A percentile compares a stretch with the other conserved stretches of the same genome.
phyloP scores from a whole-genome alignment of 2,113 vertebrate genomes.

The Steatornis caripensis region DNA sequence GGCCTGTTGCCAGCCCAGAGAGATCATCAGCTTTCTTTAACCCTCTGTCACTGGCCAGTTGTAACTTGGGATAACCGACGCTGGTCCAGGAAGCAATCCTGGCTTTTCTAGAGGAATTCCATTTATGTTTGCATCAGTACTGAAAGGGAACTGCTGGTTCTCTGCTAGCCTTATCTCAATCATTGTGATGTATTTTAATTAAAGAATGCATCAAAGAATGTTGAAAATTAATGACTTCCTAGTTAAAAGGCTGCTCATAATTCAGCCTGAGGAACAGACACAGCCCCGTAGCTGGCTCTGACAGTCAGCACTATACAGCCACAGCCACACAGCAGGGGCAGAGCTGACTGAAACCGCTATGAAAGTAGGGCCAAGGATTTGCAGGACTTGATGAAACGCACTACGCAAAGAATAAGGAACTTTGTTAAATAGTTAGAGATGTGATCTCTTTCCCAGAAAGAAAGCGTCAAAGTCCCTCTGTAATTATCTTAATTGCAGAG shows the following conservation, averaged over 20 bases:
- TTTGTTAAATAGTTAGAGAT: not conserved
- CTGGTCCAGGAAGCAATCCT: not conserved
- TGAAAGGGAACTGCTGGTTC: not conserved
- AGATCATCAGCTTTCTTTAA: not conserved
- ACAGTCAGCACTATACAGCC: not conserved
- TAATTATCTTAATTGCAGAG: not conserved
- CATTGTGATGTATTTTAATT: not conserved
- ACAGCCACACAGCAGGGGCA: not conserved
- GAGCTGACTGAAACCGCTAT: not conserved
- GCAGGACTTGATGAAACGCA: not conserved
- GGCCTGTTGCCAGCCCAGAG: not conserved
- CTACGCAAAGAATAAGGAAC: not conserved
- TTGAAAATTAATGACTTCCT: not conserved
- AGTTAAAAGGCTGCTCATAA: not conserved
- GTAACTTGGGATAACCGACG: not conserved
- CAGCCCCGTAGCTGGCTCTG: not conserved
- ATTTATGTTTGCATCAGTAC: not conserved
- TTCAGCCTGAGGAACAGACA: not conserved
- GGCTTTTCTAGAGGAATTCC: not conserved
- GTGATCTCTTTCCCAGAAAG: not conserved
- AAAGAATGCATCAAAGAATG: not conserved
- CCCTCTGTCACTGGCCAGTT: not conserved
- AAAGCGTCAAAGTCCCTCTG: not conserved
- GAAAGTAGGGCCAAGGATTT: too few species aligned
- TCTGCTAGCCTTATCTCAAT: not conserved